Conservation (phyloP, 2,113 vertebrate genomes). For the Vulpes ferrilata region DNA sequence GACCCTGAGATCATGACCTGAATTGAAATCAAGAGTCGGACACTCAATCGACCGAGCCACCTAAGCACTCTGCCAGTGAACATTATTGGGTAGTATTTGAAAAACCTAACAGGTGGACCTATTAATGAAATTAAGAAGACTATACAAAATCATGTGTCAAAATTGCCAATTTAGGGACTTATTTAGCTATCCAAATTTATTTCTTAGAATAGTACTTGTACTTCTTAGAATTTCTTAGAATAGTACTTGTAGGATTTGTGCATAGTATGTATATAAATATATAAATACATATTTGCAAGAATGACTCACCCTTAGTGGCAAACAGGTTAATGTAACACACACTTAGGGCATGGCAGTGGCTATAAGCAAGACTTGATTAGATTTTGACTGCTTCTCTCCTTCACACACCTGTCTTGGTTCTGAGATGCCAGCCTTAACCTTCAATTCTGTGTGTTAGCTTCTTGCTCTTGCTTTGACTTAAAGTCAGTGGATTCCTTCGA, state of each 20-base stretch:
- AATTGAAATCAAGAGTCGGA: too few species aligned
- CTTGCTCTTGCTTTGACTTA: conserved; percentile 12
- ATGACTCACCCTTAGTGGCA: background rate
- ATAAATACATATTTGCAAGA: background rate
- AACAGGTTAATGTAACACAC: background rate
- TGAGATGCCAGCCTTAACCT: background rate
- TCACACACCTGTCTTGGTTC: background rate
- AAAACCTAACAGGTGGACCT: background rate
- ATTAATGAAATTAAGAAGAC: background rate
- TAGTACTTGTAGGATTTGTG: background rate
- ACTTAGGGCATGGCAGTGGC: background rate
- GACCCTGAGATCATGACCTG: too few species aligned
- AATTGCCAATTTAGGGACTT: background rate
- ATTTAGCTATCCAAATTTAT: conserved; percentile 5
- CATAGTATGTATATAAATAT: background rate
- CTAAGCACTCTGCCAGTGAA: background rate
- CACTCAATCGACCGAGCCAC: too few species aligned
- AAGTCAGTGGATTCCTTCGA: background rate
- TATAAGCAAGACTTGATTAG: background rate
- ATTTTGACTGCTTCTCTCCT: background rate
- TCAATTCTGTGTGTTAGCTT: background rate
- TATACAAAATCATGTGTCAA: background rate
- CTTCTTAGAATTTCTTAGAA: background rate
- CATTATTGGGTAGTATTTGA: background rate
- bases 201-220: background rate